Percentiles rank a stretch among this genome's conserved stretches.
Conservation (phyloP, 2,797 vertebrate genomes). For the Takifugu rubripes region DNA sequence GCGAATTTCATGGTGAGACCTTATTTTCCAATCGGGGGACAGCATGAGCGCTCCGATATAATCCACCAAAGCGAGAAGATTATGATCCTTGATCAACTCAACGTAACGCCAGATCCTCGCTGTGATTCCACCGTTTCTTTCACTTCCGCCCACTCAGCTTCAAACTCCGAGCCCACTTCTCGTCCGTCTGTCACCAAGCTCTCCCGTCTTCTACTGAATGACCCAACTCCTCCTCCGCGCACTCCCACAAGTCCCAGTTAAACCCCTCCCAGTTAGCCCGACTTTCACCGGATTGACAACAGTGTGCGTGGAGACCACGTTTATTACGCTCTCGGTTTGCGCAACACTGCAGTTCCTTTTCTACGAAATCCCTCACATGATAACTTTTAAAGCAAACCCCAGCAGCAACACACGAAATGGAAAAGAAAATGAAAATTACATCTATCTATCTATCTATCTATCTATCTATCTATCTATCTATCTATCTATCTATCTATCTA, state of each 20-base stretch:
- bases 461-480: too few relatives aligned
- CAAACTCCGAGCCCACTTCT: slow-evolving; percentile 35
- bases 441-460: too few relatives aligned
- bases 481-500: too few relatives aligned
- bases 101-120: slow-evolving; percentile 18
- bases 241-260: slow-evolving; percentile 49
- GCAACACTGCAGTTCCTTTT: slow-evolving; percentile 14
- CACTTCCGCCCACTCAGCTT: slow-evolving; percentile 27
- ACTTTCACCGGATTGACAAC: slow-evolving; percentile 40
- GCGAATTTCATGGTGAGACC: slow-evolving; percentile 89
- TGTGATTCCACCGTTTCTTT: slow-evolving; percentile 49
- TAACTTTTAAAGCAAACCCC: too few relatives aligned
- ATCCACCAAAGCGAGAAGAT: slow-evolving; percentile 38
- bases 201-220: slow-evolving; percentile 61
- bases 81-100: not conserved
- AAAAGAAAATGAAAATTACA: too few relatives aligned
- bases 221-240: slow-evolving; percentile 54
- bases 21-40: slow-evolving; percentile 76
- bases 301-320: slow-evolving; percentile 25
- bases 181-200: slow-evolving; percentile 39
- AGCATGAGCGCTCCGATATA: slow-evolving; percentile 64
- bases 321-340: slow-evolving; percentile 28
- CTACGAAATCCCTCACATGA: slow-evolving; percentile 1
- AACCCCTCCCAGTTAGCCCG: slow-evolving; percentile 35
- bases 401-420: too few relatives aligned